Conservation (phyloP, 2,113 vertebrate genomes). For the Phycodurus eques region DNA sequence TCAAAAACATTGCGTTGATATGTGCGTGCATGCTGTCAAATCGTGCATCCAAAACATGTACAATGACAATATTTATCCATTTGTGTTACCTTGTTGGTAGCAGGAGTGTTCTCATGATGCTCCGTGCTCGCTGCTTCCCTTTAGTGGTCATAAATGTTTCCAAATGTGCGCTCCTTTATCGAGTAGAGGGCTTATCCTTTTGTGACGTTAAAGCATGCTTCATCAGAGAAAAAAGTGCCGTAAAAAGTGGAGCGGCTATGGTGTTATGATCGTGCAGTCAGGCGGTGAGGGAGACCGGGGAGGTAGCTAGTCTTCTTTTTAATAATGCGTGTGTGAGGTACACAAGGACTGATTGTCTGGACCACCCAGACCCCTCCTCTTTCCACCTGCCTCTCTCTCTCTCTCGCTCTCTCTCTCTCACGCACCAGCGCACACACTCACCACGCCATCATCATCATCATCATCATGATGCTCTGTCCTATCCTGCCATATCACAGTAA, state of each 20-base stretch:
- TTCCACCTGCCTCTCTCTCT: conserved; percentile 49
- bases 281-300: conserved; percentile 12
- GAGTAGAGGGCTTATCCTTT: conserved; percentile 18
- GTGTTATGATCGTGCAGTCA: conserved; percentile 15
- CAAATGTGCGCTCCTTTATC: conserved; percentile 43
- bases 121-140: conserved; percentile 25
- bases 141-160: conserved; percentile 31
- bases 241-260: not conserved
- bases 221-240: conserved; percentile 5
- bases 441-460: conserved; percentile 6
- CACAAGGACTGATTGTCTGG: conserved; percentile 70
- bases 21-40: not conserved
- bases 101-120: conserved; percentile 46
- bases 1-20: not conserved
- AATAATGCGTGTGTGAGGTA: conserved; percentile 68
- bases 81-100: conserved; percentile 49
- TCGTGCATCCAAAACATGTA: not conserved
- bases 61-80: not conserved
- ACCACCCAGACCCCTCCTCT: conserved; percentile 66
- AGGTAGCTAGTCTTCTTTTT: conserved; percentile 36
- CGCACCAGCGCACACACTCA: conserved; percentile 7
- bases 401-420: conserved; percentile 20
- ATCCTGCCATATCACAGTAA: conserved; percentile 22
- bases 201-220: conserved; percentile 1
- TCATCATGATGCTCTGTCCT: conserved; percentile 15